Conservation (phyloP, 1,140 invertebrate genomes). For the Aphelenchoides avenae region DNA sequence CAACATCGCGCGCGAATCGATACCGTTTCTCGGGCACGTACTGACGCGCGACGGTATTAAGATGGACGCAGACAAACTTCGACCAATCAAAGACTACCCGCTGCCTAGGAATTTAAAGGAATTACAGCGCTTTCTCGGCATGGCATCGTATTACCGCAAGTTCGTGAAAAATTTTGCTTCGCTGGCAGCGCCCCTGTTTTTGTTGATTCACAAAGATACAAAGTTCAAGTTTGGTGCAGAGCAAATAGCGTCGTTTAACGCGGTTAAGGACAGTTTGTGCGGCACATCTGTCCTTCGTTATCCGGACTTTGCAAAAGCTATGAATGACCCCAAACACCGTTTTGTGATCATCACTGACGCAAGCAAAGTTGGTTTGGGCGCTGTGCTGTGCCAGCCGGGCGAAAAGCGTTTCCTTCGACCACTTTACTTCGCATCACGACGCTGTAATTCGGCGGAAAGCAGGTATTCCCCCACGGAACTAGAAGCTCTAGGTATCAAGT, state of each 20-base stretch:
- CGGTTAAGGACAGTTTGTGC: constrained; percentile 25
- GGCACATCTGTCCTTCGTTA: constrained; percentile 18
- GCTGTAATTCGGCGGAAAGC: constrained; percentile 4
- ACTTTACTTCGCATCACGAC: not conserved
- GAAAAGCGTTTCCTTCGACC: constrained; percentile 21
- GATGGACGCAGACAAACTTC: constrained; percentile 24
- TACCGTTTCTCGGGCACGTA: constrained; percentile 35
- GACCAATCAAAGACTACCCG: constrained; percentile 6
- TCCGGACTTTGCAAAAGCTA: constrained; percentile 21
- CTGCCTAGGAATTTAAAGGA: constrained; percentile 1
- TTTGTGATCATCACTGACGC: constrained; percentile 43
- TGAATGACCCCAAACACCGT: constrained; percentile 4
- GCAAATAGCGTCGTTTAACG: constrained; percentile 24
- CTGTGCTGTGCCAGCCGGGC: constrained; percentile 37
- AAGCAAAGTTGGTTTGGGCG: constrained; percentile 18
- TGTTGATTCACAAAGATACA: constrained; percentile 10
- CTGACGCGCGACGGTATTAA: constrained; percentile 20
- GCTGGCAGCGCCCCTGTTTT: constrained; percentile 17
- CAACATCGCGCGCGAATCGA: constrained; percentile 30
- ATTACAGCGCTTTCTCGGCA: constrained; percentile 21
- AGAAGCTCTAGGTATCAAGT: constrained; percentile 21
- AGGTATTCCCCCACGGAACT: constrained; percentile 20
- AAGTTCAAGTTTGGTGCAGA: constrained; percentile 16
- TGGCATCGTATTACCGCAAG: constrained; percentile 18
- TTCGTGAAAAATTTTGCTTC: constrained; percentile 20